A percentile compares a stretch with the other conserved stretches of the same genome.
phyloP scores from a whole-genome alignment of 2,797 vertebrate genomes.

The Amblyopsis hoosieri region DNA sequence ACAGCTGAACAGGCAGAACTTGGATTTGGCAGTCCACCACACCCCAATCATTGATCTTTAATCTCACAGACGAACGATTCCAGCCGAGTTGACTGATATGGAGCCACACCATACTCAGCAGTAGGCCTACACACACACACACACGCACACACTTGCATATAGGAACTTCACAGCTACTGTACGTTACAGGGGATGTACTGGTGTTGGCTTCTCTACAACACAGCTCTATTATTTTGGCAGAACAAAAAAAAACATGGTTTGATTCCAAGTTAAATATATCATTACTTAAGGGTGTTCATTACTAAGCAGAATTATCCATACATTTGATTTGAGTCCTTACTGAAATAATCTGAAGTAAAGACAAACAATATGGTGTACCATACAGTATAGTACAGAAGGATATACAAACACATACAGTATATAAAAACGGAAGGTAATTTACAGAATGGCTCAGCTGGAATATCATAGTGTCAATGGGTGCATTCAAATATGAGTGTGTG shows the following conservation, averaged over 20 bases:
- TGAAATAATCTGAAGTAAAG: neutral
- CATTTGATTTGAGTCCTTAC: too few relatives aligned
- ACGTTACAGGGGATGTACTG: too few relatives aligned
- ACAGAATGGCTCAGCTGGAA: neutral
- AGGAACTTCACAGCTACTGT: too few relatives aligned
- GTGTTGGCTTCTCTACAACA: too few relatives aligned
- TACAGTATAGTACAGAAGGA: conserved; percentile 2
- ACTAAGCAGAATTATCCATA: too few relatives aligned
- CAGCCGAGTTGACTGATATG: conserved; percentile 40
- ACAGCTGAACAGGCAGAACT: conserved; percentile 16
- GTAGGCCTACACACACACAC: conserved; percentile 33
- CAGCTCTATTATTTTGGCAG: too few relatives aligned
- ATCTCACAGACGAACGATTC: conserved; percentile 52
- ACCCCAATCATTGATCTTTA: conserved; percentile 41
- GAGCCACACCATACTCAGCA: conserved; percentile 29
- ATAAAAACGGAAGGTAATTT: conserved; percentile 53
- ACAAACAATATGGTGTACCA: conserved; percentile 41
- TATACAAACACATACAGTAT: neutral
- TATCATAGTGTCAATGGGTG: neutral
- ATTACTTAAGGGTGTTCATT: too few relatives aligned
- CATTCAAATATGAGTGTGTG: conserved; percentile 2
- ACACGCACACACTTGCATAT: too few relatives aligned
- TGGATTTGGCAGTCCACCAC: conserved; percentile 22
- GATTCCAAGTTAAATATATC: too few relatives aligned
- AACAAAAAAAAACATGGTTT: too few relatives aligned